A percentile compares a stretch with the other conserved stretches of the same genome.
Conservation (phyloP, 2,113 vertebrate species). For the Austrofundulus limnaeus region DNA sequence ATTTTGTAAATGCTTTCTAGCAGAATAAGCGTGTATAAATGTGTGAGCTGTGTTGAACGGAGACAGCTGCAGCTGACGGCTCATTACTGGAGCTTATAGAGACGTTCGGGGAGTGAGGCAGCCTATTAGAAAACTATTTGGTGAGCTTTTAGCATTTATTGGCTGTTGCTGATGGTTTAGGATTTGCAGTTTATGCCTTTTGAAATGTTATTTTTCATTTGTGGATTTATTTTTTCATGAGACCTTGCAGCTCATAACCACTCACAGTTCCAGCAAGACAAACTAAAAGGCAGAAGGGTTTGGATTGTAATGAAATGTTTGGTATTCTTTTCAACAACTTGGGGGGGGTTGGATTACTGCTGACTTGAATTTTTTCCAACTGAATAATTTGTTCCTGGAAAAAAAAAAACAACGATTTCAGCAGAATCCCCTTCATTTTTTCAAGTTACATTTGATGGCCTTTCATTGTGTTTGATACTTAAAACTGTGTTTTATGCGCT, state of each 20-base stretch:
- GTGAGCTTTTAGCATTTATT: slow-evolving; percentile 1
- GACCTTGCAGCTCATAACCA: background rate
- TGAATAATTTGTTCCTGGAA: background rate
- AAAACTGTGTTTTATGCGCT: background rate
- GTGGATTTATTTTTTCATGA: background rate
- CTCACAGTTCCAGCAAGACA: background rate
- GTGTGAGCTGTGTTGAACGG: slow-evolving; percentile 3
- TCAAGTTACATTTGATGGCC: background rate
- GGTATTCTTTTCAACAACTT: too few relatives aligned
- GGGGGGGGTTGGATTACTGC: too few relatives aligned
- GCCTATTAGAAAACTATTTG: slow-evolving; percentile 34
- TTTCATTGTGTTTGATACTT: background rate
- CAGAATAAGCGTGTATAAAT: background rate
- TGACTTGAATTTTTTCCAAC: too few relatives aligned
- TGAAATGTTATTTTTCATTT: background rate
- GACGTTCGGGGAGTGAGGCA: slow-evolving; percentile 12
- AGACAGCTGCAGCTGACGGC: slow-evolving; percentile 13
- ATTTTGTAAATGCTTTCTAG: background rate
- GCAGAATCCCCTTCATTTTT: background rate
- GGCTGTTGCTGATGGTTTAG: slow-evolving; percentile 1
- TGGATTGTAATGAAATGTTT: too few relatives aligned
- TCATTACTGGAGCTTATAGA: slow-evolving; percentile 44
- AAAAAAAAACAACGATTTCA: too few relatives aligned
- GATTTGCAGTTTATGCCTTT: background rate
- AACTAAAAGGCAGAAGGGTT: too few relatives aligned